Conservation (phyloP, 1,140 invertebrate genomes). For the Charaxes varanes region DNA sequence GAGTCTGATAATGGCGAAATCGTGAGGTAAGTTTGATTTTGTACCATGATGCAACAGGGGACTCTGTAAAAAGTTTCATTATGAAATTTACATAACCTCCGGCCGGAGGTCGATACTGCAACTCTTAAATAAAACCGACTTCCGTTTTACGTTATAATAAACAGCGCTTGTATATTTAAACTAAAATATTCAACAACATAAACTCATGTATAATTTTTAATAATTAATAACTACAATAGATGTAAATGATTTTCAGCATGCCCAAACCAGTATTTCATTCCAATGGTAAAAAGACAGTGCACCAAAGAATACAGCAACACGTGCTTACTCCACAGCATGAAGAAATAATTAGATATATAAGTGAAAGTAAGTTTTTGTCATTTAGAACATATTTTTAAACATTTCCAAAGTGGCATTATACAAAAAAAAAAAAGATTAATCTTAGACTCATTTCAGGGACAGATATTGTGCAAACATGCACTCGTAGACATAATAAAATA, state of each 20-base stretch:
- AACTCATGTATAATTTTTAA: background rate
- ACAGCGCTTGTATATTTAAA: too few relatives aligned
- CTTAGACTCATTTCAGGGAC: too few relatives aligned
- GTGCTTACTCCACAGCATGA: constrained; percentile 82
- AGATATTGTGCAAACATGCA: too few relatives aligned
- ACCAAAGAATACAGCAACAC: constrained; percentile 78
- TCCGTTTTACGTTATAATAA: too few relatives aligned
- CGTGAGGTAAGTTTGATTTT: constrained; percentile 69
- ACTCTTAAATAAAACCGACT: constrained; percentile 13
- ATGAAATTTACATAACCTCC: constrained; percentile 69
- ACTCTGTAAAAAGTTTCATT: constrained; percentile 45
- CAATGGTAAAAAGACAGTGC: constrained; percentile 79
- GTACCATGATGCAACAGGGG: constrained; percentile 35
- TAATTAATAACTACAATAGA: background rate
- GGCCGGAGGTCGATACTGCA: constrained; percentile 20
- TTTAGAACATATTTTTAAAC: too few relatives aligned
- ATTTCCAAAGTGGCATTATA: too few relatives aligned
- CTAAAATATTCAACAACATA: too few relatives aligned
- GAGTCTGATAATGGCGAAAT: constrained; percentile 76
- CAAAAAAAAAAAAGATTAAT: too few relatives aligned
- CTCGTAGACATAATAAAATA: too few relatives aligned
- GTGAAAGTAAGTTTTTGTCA: constrained; percentile 84
- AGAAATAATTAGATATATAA: constrained; percentile 83
- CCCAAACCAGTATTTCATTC: constrained; percentile 83
- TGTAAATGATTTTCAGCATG: constrained; percentile 64